Base-by-base conservation (phyloP, 2,797 vertebrate species). In the Clarias platycephalus region DNA sequence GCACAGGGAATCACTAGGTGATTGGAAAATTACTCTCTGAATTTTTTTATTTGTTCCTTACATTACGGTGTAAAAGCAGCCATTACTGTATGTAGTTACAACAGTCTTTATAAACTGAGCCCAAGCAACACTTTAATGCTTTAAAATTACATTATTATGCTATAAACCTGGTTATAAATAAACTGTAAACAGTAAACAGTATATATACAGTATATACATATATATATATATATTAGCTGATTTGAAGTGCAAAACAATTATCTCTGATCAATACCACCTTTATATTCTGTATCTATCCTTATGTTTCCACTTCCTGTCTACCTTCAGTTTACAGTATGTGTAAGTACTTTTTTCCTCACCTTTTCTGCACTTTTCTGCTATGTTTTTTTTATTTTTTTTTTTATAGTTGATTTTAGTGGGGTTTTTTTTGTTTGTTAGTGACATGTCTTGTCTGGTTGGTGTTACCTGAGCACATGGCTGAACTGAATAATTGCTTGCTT, bases 271-370 rank as follows among this genome's bases (percentile, higher is more conserved):
- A 94, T 92, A 94, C 92, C 95, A 95, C 95, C 95, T 96, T 96
- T 96, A 95, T 96, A 95, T 95, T 95, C 95, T 96, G 94, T 95
- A 95, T 96, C 93, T 94, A 92, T 93, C 94, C 91, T 94, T 95
- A 94, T 95, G 81, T 90, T 87, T 84, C 86, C 79, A 87, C 86
- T 80, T 88, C 87, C 94, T 95, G 94, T 94, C 94, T 91, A 93
- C 85, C 94, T 95, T 95, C 92, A 96, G 95, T 96, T 96, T 94
- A 96, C 95, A 91, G 95, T 96, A 91, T 96, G 95, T 96, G 95
- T 96, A 96, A 96, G 95, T 96, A 96, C 94, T 92, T 93, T 93
- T 92, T 94, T 93, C 94, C 93, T 93, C 91, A 94, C 91, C 82
- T 76, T 85, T 64, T 82, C 81, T 86, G 87, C 87, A 90, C 82